These are phyloP conservation scores for Sminthurinus aureus DNA, from an alignment of 2,888 invertebrate species.

Conservation along the genomic window DNA sequence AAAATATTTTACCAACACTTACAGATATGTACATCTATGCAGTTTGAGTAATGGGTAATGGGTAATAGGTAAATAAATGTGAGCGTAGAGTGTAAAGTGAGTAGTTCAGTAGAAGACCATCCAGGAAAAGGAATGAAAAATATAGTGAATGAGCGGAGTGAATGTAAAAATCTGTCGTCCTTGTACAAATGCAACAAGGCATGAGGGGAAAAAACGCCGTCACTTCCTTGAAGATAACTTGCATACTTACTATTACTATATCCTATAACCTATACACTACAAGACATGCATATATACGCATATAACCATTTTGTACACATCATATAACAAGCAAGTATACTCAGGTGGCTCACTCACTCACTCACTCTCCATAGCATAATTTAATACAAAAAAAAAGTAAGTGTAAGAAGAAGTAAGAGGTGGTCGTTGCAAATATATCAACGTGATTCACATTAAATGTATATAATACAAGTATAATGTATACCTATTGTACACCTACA, in stretches of 20 bases:
- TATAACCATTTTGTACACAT: neutral
- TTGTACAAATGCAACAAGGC: constrained; percentile 46
- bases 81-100: constrained; percentile 24
- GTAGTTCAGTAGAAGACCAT: constrained; percentile 45
- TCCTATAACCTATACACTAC: neutral
- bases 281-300: constrained; percentile 9
- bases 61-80: too few relatives aligned
- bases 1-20: constrained; percentile 48
- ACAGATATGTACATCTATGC: neutral
- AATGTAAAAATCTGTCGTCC: constrained; percentile 48
- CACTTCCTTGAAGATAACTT: constrained; percentile 41
- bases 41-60: too few relatives aligned
- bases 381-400: neutral
- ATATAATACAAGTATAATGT: neutral
- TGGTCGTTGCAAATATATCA: neutral
- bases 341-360: constrained; percentile 15
- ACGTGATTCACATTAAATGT: neutral
- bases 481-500: neutral
- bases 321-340: neutral
- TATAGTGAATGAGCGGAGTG: constrained; percentile 42
- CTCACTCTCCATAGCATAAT: neutral
- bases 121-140: constrained; percentile 47
- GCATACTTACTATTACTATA: neutral
- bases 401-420: neutral
- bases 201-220: constrained; percentile 36